Conservation (phyloP, 1,140 invertebrate genomes). For the Planococcus citri region DNA sequence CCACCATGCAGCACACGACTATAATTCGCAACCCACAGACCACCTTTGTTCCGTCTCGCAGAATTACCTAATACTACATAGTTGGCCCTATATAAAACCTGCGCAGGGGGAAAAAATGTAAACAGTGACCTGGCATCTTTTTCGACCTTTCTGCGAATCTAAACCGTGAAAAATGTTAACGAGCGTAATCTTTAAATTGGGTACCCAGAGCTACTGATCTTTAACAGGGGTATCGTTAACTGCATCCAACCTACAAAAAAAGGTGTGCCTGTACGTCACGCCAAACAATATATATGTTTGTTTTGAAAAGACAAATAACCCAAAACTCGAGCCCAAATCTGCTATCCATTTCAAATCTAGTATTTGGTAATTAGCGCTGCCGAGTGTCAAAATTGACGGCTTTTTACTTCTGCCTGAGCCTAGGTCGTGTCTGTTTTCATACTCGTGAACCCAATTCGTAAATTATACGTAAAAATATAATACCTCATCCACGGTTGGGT, state of each 20-base stretch:
- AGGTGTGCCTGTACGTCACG: neutral
- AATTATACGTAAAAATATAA: neutral
- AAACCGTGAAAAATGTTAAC: neutral
- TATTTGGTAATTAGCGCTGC: constrained; percentile 9
- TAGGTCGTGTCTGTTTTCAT: too few relatives aligned
- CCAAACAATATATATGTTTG: constrained; percentile 2
- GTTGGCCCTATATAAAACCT: too few relatives aligned
- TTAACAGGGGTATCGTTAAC: neutral
- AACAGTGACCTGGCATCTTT: neutral
- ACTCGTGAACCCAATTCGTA: neutral
- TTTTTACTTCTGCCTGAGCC: neutral
- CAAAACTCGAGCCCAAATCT: neutral
- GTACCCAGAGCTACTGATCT: neutral
- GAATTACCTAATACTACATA: neutral
- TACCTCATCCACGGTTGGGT: neutral
- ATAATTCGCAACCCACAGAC: neutral
- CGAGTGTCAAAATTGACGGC: constrained; percentile 14
- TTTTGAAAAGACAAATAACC: constrained; percentile 16
- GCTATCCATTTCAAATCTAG: neutral
- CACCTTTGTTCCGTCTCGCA: neutral
- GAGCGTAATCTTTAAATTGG: neutral
- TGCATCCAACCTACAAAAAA: neutral
- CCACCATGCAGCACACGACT: neutral
- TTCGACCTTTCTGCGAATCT: neutral
- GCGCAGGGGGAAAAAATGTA: too few relatives aligned